Evolutionary conservation across 2,888 invertebrate species (phyloP), one percentile per base, ranked within the genome.

Genomic region (Reticulitermes lucifugus): DNA sequence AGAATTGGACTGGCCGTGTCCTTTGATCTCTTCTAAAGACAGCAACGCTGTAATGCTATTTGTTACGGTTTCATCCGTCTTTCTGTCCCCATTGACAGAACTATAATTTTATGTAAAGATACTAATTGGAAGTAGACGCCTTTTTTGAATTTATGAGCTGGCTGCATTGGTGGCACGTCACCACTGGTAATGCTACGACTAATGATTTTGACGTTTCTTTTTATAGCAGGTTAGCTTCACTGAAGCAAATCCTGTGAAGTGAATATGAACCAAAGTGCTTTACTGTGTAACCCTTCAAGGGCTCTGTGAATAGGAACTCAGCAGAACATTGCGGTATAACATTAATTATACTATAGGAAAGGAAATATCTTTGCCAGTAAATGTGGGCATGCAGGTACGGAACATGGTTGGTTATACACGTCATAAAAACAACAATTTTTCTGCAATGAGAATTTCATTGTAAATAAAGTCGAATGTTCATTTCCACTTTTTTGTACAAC

Each of bases 401-500:
- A n/a, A 77, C 41, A 25, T n/a, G 12, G 60, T 60, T n/a, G 12
- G 60, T 60, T 60, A 60, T 60, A 60, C 71, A 51, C 77, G n/a
- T 77, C 77, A 77, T 77, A 77, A 77, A 51, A 77, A 77, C 77
- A 77, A n/a, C 75, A 43, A 77, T 77, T 29, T 29, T 2, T 73
- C 14, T 73, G 35, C 65, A 25, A n/a, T 6, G 65, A 65, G 65
- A 65, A 41, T 73, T 73, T 73, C 21, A 14, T 73, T 73, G 73
- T 73, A 73, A 73, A 73, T 73, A 73, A 73, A 73, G 29, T 73
- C 41, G 41, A 73, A 41, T 41, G 73, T 73, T 73, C 73, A 73
- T 73, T 73, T 73, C 73, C 73, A 73, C 25, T 73, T 73, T 73
- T 21, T 73, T 73, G 73, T 73, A 73, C 73, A 73, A 73, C 73